phyloP scores from a whole-genome alignment of 2,797 vertebrate genomes.

The Acanthornis magna region DNA sequence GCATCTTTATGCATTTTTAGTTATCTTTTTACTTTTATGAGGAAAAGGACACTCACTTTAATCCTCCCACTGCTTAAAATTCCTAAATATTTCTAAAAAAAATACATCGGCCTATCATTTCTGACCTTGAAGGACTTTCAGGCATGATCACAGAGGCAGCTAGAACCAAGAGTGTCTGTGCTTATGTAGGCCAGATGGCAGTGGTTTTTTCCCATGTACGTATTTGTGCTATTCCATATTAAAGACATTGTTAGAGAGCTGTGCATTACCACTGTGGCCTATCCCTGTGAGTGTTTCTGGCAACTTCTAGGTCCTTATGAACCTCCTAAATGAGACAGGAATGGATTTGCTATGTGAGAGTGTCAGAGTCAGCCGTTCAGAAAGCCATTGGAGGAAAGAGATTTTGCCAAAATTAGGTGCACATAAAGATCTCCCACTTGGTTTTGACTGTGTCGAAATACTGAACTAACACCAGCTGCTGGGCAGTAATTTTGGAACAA shows the following conservation, averaged over 20 bases:
- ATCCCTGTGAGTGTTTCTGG: not conserved
- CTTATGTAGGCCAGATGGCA: not conserved
- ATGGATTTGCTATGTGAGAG: not conserved
- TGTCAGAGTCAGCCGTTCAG: not conserved
- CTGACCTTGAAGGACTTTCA: not conserved
- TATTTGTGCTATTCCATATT: not conserved
- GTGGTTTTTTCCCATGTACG: not conserved
- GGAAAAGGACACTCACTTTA: not conserved
- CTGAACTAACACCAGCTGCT: not conserved
- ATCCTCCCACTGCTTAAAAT: not conserved
- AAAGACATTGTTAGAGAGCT: not conserved
- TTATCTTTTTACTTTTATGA: not conserved
- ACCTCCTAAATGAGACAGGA: not conserved
- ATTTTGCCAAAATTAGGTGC: not conserved
- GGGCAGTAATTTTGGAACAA: not conserved
- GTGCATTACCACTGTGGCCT: not conserved
- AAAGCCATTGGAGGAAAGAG: not conserved
- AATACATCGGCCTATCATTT: not conserved
- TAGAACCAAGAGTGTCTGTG: not conserved
- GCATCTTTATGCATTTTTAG: not conserved
- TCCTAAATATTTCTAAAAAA: not conserved
- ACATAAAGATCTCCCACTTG: not conserved
- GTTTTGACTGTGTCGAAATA: not conserved
- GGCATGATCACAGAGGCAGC: accelerated
- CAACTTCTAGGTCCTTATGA: not conserved